phyloP scores from a whole-genome alignment of 2,113 vertebrate genomes.

The Varanus komodoensis region DNA sequence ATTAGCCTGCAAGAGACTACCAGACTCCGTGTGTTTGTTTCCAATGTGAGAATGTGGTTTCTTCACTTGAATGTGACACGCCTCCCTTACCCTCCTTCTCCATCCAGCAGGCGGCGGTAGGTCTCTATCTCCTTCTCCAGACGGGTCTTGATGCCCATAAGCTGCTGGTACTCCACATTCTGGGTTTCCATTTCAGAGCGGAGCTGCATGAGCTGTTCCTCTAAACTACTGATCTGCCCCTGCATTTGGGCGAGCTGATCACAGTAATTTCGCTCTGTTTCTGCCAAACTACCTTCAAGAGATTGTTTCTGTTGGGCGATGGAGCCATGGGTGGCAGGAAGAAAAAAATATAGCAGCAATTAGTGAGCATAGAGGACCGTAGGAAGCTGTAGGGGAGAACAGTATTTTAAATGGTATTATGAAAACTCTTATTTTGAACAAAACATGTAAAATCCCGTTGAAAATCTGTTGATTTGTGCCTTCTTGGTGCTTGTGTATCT shows the following conservation, averaged over 20 bases:
- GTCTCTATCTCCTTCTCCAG: constrained; percentile 77
- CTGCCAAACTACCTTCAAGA: constrained; percentile 81
- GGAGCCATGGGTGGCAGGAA: too few relatives aligned
- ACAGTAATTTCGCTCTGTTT: constrained; percentile 80
- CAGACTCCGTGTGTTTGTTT: neutral
- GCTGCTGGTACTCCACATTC: constrained; percentile 78
- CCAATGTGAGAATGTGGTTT: neutral
- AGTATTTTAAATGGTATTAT: neutral
- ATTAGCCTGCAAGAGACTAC: neutral
- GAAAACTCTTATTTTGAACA: neutral
- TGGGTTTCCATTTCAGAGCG: constrained; percentile 78
- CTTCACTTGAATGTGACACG: neutral
- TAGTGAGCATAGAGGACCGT: neutral
- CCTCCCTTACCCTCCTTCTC: constrained; percentile 54
- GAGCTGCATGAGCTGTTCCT: constrained; percentile 78
- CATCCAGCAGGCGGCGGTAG: constrained; percentile 71
- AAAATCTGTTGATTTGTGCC: too few relatives aligned
- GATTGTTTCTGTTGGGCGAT: constrained; percentile 79
- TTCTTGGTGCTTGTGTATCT: neutral
- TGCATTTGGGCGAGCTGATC: constrained; percentile 79
- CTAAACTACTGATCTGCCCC: constrained; percentile 74
- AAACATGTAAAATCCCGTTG: neutral
- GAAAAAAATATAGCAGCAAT: neutral
- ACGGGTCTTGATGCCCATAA: constrained; percentile 74
- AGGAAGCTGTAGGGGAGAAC: neutral